These are phyloP conservation scores for Dynastes hyllus DNA, from an alignment of 2,888 invertebrate genomes.

Conservation along the genomic window DNA sequence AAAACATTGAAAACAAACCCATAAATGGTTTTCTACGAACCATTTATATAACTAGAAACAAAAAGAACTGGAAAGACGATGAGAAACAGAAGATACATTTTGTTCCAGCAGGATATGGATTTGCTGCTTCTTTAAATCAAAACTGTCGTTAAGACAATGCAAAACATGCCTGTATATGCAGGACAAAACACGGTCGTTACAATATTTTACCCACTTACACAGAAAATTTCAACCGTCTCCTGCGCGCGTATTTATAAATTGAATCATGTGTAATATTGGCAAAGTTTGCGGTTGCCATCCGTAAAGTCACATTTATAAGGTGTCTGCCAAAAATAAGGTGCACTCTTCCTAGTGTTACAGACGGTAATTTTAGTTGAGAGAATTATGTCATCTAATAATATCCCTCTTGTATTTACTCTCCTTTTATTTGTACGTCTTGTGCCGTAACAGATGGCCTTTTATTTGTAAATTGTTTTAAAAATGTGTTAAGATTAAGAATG, in stretches of 20 bases:
- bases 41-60: too few species aligned
- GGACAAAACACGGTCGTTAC: constrained; percentile 34
- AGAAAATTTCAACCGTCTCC: constrained; percentile 34
- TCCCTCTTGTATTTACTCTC: constrained; percentile 15
- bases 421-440: neutral
- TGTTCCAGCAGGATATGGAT: neutral
- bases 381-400: constrained; percentile 47
- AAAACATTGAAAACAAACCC: too few species aligned
- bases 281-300: constrained; percentile 43
- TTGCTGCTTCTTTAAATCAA: constrained; percentile 37
- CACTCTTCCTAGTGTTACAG: constrained; percentile 44
- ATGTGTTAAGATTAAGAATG: neutral
- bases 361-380: constrained; percentile 40
- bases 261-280: constrained; percentile 46
- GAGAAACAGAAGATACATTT: constrained; percentile 7
- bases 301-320: constrained; percentile 43
- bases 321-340: constrained; percentile 45
- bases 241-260: constrained; percentile 44
- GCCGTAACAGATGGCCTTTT: constrained; percentile 10
- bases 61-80: too few species aligned
- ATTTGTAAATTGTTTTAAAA: constrained; percentile 10
- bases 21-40: too few species aligned
- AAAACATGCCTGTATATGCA: constrained; percentile 23
- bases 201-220: constrained; percentile 37
- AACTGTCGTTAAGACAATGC: constrained; percentile 16